A percentile compares a stretch with the other conserved stretches of the same genome.
Conservation (phyloP, 2,888 invertebrate species). For the Stenodema calcarata region DNA sequence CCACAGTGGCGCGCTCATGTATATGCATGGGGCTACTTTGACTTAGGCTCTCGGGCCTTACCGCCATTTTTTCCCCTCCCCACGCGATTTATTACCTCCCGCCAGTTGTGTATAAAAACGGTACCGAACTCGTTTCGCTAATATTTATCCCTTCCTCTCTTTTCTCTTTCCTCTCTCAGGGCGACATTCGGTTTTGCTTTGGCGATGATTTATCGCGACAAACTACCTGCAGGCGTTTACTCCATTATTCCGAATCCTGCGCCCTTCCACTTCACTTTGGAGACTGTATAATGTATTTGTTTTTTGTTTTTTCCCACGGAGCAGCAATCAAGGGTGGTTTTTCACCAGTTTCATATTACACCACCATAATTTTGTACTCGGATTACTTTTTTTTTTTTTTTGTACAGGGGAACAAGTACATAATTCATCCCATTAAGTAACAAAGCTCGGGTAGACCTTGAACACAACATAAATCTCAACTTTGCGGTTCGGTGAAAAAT, state of each 20-base stretch:
- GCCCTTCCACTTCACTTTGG: not conserved
- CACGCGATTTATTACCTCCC: not conserved
- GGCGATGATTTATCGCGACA: not conserved
- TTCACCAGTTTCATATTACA: too few relatives aligned
- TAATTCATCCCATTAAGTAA: too few relatives aligned
- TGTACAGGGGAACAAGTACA: too few relatives aligned
- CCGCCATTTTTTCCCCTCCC: not conserved
- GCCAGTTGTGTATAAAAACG: not conserved
- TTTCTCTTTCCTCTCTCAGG: not conserved
- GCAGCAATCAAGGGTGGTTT: not conserved
- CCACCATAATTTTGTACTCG: too few relatives aligned
- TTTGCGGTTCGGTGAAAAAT: too few relatives aligned
- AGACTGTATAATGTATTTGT: not conserved
- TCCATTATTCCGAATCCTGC: not conserved
- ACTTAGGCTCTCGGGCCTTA: not conserved
- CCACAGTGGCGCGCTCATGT: not conserved
- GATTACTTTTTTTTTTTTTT: too few relatives aligned
- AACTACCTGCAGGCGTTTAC: not conserved
- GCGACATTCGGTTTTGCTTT: not conserved
- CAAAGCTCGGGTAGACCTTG: too few relatives aligned
- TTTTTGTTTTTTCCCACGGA: not conserved
- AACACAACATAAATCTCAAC: too few relatives aligned
- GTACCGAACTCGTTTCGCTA: not conserved
- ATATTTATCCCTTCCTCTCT: not conserved
- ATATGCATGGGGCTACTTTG: slow-evolving; percentile 14